Conservation (phyloP, 2,797 vertebrate genomes). For the Halcyon chelicuti region DNA sequence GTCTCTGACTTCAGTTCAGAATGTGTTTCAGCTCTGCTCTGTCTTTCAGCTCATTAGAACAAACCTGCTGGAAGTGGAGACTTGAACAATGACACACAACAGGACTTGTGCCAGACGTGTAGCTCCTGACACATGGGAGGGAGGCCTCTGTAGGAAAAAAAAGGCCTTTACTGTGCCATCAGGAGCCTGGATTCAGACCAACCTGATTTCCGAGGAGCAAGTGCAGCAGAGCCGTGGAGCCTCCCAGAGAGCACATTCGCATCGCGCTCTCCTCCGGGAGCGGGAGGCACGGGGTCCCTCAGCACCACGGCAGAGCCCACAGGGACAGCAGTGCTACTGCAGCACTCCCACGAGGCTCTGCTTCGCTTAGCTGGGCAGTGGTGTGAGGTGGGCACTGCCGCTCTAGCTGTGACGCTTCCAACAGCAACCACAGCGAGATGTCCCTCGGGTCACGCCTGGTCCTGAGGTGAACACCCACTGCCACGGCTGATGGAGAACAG, state of each 20-base stretch:
- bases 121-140: not conserved
- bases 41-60: conserved; percentile 63
- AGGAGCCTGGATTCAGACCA: not conserved
- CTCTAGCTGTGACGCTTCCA: not conserved
- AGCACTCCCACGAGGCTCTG: not conserved
- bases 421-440: not conserved
- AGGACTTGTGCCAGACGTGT: not conserved
- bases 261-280: not conserved
- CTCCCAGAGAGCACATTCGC: not conserved
- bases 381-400: not conserved
- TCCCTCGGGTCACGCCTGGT: not conserved
- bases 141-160: not conserved
- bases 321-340: not conserved
- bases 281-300: not conserved
- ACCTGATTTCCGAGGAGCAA: not conserved
- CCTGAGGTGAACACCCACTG: not conserved
- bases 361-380: accelerated
- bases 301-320: not conserved
- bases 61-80: conserved; percentile 43
- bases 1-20: conserved; percentile 46
- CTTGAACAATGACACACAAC: not conserved
- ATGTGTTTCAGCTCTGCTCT: conserved; percentile 36
- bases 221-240: not conserved
- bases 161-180: not conserved
- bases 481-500: not conserved